Evolutionary conservation across 2,888 invertebrate species (phyloP), one percentile per base, ranked within the genome.

Genomic region (Xestia c-nigrum): DNA sequence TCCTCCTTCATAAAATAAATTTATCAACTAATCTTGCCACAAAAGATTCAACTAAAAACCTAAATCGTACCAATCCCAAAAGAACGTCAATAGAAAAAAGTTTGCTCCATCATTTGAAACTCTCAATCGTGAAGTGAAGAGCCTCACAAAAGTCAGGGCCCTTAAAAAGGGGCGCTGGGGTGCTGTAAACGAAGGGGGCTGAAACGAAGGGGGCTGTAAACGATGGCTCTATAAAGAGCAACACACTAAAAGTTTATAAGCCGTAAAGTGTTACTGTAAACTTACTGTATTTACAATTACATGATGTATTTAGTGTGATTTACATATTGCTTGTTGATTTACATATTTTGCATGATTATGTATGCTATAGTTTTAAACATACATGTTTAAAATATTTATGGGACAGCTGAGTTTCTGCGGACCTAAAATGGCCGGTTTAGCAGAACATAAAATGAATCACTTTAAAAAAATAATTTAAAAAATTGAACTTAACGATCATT

Each of bases 161-260:
- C 78, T 83, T 74, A 82, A 83, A 83, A 81, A 68, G 73, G 71
- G 78, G 76, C 63, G 19, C 61, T 61, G 50, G 87, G 85, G 74
- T 77, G 83, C 61, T 43, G 84, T 86, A 80, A 86, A 86, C 72
- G 80, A 59, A 64, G 88, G 88, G 72, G 70, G 81, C 76, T 59
- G 87, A 73, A 82, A 78, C 77, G 76, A 55, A 64, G 87, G 88
- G 72, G 77, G 85, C 78, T 55, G 85, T 79, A 71, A 80, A 78
- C 76, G 78, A 66, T 71, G 74, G 81, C 50, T 72, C 82, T 74
- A 80, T 87, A 87, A 82, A 87, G 77, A 84, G 87, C 78, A 81
- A 84, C 87, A 89, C 87, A 89, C 87, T 88, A 84, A 89, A 91
- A 89, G 69, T 91, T 90, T 89, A 89, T 89, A 88, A 84, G 86